These are phyloP conservation scores for Parnassius smintheus DNA, from an alignment of 2,888 invertebrate genomes.

Conservation along the genomic window DNA sequence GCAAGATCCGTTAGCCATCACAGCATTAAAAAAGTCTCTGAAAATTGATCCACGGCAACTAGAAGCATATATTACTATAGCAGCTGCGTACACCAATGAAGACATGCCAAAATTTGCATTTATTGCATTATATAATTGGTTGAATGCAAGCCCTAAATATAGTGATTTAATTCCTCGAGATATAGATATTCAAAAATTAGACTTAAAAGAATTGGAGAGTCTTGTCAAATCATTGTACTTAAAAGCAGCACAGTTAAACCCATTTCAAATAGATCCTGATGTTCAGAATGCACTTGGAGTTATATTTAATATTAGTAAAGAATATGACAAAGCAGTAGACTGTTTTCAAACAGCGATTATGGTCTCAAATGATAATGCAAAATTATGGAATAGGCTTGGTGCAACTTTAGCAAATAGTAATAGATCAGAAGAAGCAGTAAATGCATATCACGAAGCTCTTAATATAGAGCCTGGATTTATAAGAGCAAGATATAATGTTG, in stretches of 20 bases:
- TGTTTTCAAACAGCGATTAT: constrained; percentile 96
- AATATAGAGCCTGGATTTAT: constrained; percentile 97
- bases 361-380: constrained; percentile 89
- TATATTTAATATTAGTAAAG: constrained; percentile 95
- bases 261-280: constrained; percentile 90
- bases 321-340: constrained; percentile 97
- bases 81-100: constrained; percentile 98
- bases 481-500: constrained; percentile 97
- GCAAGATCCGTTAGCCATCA: constrained; percentile 95
- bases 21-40: constrained; percentile 93
- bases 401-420: constrained; percentile 98
- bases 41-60: constrained; percentile 89
- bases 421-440: constrained; percentile 96
- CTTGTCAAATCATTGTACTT: constrained; percentile 89
- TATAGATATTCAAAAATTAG: constrained; percentile 62
- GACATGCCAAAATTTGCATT: constrained; percentile 95
- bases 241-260: constrained; percentile 89
- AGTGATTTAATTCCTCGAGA: constrained; percentile 84
- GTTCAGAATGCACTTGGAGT: constrained; percentile 97
- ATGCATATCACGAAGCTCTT: constrained; percentile 96
- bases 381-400: constrained; percentile 98
- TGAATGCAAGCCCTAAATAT: constrained; percentile 90
- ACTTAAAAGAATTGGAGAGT: constrained; percentile 72
- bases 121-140: constrained; percentile 88
- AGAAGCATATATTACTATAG: constrained; percentile 92